These are phyloP conservation scores for Fregata magnificens DNA, from an alignment of 2,113 vertebrate species.

Conservation along the genomic window DNA sequence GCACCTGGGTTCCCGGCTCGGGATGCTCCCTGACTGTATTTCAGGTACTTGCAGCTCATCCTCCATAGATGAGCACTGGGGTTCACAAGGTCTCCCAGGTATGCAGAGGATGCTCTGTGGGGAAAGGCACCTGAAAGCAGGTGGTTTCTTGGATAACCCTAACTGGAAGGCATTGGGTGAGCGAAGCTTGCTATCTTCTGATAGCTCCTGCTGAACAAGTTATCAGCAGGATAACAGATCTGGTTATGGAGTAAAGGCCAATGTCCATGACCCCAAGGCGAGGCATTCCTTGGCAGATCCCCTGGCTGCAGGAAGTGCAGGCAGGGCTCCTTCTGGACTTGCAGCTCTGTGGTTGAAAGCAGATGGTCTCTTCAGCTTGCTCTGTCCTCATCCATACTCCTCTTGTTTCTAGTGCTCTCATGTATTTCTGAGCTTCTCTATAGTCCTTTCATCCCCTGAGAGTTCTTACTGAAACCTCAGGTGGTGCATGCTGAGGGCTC, in stretches of 20 bases:
- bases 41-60: not conserved
- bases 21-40: not conserved
- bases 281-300: not conserved
- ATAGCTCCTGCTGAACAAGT: not conserved
- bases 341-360: not conserved
- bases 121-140: not conserved
- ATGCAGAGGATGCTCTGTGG: not conserved
- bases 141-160: not conserved
- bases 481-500: not conserved
- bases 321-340: not conserved
- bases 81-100: not conserved
- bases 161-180: not conserved
- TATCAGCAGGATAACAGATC: not conserved
- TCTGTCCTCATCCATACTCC: not conserved
- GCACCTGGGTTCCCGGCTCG: fast-evolving
- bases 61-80: not conserved
- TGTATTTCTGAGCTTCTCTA: slow-evolving; percentile 8
- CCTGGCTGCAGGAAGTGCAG: not conserved
- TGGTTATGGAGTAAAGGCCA: not conserved
- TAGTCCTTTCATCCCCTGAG: not conserved
- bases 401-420: not conserved
- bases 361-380: not conserved
- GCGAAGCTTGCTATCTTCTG: not conserved
- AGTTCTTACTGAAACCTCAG: not conserved
- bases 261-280: not conserved